A percentile compares a stretch with the other conserved stretches of the same genome.
phyloP scores from a whole-genome alignment of 2,113 vertebrate species.

The Malurus cyaneus region DNA sequence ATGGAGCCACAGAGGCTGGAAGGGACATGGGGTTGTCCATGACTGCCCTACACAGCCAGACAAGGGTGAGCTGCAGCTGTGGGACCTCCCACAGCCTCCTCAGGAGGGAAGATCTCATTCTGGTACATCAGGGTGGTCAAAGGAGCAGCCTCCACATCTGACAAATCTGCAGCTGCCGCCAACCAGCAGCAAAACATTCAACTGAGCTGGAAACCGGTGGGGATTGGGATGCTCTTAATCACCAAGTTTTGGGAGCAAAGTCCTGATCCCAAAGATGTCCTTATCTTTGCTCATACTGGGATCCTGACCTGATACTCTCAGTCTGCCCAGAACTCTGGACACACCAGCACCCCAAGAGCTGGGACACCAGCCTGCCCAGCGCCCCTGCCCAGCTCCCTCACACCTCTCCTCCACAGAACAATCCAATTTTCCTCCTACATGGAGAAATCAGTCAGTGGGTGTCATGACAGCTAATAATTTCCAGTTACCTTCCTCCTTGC shows the following conservation, averaged over 20 bases:
- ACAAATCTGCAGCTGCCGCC: not conserved
- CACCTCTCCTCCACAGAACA: not conserved
- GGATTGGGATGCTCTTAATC: not conserved
- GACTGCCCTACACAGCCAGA: not conserved
- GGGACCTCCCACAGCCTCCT: not conserved
- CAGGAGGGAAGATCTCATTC: not conserved
- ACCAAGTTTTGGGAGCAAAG: not conserved
- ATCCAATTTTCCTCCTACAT: not conserved
- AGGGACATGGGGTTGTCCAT: rapidly evolving
- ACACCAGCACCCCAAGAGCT: not conserved
- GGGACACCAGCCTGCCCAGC: not conserved
- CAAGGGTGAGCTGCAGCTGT: not conserved
- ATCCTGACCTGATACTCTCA: not conserved
- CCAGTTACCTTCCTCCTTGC: not conserved
- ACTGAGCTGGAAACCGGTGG: not conserved
- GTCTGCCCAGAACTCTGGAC: not conserved
- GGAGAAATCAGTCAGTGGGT: not conserved
- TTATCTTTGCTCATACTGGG: not conserved
- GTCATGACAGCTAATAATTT: not conserved
- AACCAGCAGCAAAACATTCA: not conserved
- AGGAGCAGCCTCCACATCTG: not conserved
- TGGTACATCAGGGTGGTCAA: not conserved
- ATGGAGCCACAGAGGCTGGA: not conserved
- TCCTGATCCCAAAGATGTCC: not conserved
- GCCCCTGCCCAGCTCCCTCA: not conserved